Percentiles rank a stretch among this genome's conserved stretches.
Conservation (phyloP, 30 jellyfish, hydroid and myxozoan species). For the Phacellophora camtschatica region DNA sequence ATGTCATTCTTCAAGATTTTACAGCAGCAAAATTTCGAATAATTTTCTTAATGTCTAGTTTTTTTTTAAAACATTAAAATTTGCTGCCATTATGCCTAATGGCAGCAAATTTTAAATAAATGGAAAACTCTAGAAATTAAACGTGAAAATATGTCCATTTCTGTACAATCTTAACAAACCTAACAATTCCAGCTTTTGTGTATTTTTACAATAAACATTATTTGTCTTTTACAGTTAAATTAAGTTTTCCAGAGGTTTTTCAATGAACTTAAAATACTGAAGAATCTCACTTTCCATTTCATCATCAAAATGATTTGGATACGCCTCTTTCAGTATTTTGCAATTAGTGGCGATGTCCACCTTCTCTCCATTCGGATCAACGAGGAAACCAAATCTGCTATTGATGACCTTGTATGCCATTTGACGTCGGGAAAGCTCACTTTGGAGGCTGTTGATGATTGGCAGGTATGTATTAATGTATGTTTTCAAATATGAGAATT, state of each 20-base stretch:
- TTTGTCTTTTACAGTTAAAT: too few relatives aligned
- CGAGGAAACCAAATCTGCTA: conserved; percentile 57
- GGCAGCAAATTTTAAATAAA: background rate
- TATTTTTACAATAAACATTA: background rate
- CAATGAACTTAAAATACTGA: background rate
- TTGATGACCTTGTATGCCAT: conserved; percentile 37
- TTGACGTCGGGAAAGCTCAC: conserved; percentile 18
- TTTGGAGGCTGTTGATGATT: conserved; percentile 6
- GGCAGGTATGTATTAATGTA: too few relatives aligned
- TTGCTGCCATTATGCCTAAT: conserved; percentile 6
- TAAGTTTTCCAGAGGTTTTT: conserved; percentile 2
- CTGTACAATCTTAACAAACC: too few relatives aligned
- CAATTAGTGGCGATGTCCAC: conserved; percentile 5
- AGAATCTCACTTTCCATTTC: conserved; percentile 15
- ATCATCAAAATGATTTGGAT: conserved; percentile 23
- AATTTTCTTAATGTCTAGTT: background rate
- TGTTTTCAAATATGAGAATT: conserved; percentile 37
- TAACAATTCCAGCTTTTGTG: background rate
- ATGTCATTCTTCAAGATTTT: background rate
- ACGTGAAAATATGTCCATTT: background rate
- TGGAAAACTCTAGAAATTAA: background rate
- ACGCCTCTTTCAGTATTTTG: conserved; percentile 27
- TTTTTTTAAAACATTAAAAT: background rate
- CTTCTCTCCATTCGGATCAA: background rate
- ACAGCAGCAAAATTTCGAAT: background rate